A percentile compares a stretch with the other conserved stretches of the same genome.
Evolutionary conservation across 2,113 vertebrate species (phyloP).

Genomic region (Sinosuthora webbiana): DNA sequence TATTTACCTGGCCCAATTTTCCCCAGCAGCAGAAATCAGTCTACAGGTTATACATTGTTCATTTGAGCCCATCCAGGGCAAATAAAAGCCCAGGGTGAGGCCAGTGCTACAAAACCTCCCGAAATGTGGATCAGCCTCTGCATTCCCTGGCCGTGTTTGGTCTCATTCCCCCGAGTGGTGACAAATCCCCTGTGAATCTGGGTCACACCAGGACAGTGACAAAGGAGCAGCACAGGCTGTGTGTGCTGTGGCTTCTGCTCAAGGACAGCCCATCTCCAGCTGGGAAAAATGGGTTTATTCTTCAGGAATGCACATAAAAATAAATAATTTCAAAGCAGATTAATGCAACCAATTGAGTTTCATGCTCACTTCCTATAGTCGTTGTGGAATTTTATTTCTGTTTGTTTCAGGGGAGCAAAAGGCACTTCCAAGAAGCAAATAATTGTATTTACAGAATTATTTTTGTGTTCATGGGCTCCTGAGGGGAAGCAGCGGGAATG

Average conservation of each 20-base stretch:
- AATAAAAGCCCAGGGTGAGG: background rate
- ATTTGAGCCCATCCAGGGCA: background rate
- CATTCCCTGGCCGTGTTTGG: background rate
- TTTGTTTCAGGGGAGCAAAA: background rate
- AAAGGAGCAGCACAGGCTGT: background rate
- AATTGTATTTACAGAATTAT: background rate
- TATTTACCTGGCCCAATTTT: background rate
- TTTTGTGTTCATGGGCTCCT: background rate
- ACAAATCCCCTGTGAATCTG: background rate
- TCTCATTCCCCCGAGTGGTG: background rate
- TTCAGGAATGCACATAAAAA: background rate
- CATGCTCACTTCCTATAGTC: background rate
- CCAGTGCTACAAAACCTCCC: background rate
- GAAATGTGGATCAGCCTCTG: accelerated
- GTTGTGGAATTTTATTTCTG: background rate
- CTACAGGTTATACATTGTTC: accelerated
- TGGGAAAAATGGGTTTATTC: background rate
- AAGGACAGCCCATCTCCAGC: background rate
- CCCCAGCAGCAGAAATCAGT: background rate
- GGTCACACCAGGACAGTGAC: background rate
- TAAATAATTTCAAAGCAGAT: background rate
- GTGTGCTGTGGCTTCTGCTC: background rate
- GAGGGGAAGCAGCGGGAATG: background rate
- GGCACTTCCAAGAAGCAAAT: background rate
- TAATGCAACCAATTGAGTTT: background rate